Conservation (phyloP, 2,113 vertebrate genomes). For the Corythaixoides concolor region DNA sequence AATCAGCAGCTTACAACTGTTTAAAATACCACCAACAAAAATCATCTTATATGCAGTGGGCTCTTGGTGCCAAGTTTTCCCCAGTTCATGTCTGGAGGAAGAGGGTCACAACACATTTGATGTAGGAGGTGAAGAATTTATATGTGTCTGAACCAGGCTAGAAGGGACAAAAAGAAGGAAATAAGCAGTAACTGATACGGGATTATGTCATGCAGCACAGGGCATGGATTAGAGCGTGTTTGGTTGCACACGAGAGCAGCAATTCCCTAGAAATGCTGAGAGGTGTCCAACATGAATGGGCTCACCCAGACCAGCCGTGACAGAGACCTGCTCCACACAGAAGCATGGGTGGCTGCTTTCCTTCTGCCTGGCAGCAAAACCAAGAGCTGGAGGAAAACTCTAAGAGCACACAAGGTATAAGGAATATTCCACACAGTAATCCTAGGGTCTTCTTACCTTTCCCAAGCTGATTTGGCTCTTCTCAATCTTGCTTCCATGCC, state of each 20-base stretch:
- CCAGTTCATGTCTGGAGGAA: background rate
- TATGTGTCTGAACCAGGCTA: background rate
- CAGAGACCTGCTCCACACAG: rapidly evolving
- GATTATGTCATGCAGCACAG: background rate
- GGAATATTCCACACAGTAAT: background rate
- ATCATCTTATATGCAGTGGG: background rate
- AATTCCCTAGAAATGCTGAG: background rate
- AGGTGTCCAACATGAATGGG: rapidly evolving
- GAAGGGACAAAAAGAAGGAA: background rate
- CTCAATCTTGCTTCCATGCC: background rate
- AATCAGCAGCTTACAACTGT: background rate
- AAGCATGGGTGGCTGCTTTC: background rate
- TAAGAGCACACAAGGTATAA: background rate
- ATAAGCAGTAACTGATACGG: background rate
- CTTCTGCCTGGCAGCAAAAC: background rate
- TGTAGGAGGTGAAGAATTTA: background rate
- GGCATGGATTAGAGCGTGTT: background rate
- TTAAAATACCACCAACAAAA: background rate
- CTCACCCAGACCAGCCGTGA: background rate
- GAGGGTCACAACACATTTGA: background rate
- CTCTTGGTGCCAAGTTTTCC: background rate
- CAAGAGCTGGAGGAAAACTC: background rate
- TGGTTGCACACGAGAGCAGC: background rate
- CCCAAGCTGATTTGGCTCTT: background rate
- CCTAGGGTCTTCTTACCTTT: background rate